A percentile compares a stretch with the other conserved stretches of the same genome.
Evolutionary conservation across 2,888 invertebrate species (phyloP).

Genomic region (Tiphia femorata): DNA sequence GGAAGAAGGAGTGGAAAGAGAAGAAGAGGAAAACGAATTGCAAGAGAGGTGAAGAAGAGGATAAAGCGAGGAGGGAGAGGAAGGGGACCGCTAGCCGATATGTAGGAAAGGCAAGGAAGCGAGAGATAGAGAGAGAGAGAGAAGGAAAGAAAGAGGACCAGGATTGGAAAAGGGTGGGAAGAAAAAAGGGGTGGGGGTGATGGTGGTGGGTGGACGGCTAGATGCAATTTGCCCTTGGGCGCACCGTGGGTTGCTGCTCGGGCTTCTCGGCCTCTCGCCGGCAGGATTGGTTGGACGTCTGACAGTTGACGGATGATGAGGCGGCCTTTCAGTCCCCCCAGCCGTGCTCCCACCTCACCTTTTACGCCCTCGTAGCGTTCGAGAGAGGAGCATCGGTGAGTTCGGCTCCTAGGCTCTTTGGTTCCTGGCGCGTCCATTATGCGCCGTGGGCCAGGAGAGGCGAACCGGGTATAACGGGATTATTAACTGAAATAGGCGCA

Average conservation of each 20-base stretch:
- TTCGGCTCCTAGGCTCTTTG: too few species aligned
- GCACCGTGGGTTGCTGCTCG: slow-evolving; percentile 60
- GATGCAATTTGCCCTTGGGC: slow-evolving; percentile 56
- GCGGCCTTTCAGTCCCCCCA: slow-evolving; percentile 59
- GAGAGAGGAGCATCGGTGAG: too few species aligned
- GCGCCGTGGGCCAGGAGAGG: slow-evolving; percentile 20
- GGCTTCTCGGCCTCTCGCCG: slow-evolving; percentile 51
- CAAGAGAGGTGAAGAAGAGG: too few species aligned
- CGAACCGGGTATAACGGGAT: slow-evolving; percentile 56
- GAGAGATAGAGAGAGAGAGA: too few species aligned
- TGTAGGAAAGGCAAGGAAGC: too few species aligned
- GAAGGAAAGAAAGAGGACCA: too few species aligned
- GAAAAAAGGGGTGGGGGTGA: slow-evolving; percentile 4
- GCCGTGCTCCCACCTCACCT: slow-evolving; percentile 24
- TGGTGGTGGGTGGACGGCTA: slow-evolving; percentile 32
- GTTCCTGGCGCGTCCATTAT: slow-evolving; percentile 56
- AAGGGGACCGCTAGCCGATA: too few species aligned
- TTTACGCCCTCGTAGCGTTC: slow-evolving; percentile 56
- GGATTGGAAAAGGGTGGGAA: too few species aligned
- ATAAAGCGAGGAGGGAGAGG: too few species aligned
- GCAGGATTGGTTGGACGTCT: slow-evolving; percentile 66
- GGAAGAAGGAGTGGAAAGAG: too few species aligned
- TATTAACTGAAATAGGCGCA: slow-evolving; percentile 59
- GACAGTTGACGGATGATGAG: slow-evolving; percentile 69
- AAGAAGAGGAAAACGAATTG: too few species aligned